These are phyloP conservation scores for Ciconia maguari DNA, from an alignment of 2,113 vertebrate genomes.

Conservation along the genomic window DNA sequence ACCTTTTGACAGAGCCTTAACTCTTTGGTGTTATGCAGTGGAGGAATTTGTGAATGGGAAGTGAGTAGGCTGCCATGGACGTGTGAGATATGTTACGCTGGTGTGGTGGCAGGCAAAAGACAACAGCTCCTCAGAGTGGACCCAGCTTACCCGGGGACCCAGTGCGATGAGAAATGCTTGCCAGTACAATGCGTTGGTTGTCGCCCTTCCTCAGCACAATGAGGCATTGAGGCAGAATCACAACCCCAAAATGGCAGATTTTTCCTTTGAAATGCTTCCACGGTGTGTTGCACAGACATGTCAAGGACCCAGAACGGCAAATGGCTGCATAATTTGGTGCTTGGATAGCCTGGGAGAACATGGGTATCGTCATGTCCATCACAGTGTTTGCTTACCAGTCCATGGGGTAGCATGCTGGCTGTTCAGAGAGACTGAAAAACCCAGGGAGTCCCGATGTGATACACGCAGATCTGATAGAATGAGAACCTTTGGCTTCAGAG, in stretches of 20 bases:
- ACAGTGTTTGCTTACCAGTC: background rate
- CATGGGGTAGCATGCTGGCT: background rate
- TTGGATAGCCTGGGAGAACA: background rate
- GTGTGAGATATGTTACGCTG: conserved; percentile 76
- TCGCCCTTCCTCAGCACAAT: conserved; percentile 72
- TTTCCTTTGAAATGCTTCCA: conserved; percentile 65
- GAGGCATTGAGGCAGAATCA: conserved; percentile 62
- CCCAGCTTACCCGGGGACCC: conserved; percentile 76
- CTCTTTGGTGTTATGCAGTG: conserved; percentile 71
- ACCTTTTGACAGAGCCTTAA: conserved; percentile 74
- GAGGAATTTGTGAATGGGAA: conserved; percentile 82
- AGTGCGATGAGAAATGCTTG: conserved; percentile 68
- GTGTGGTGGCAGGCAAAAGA: conserved; percentile 80
- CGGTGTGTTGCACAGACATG: background rate
- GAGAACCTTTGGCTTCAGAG: background rate
- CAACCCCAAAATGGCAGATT: conserved; percentile 77
- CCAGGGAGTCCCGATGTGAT: background rate
- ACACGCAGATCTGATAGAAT: rapidly evolving
- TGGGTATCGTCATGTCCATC: background rate
- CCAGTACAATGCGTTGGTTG: conserved; percentile 85
- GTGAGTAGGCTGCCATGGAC: conserved; percentile 74
- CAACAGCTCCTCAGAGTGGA: conserved; percentile 78
- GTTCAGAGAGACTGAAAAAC: background rate
- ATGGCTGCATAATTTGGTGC: background rate
- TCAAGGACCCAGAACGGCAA: background rate